Percentiles rank a stretch among this genome's conserved stretches.
These are phyloP conservation scores for Pampusana beccarii DNA, from an alignment of 2,113 vertebrate genomes.

Conservation along the genomic window DNA sequence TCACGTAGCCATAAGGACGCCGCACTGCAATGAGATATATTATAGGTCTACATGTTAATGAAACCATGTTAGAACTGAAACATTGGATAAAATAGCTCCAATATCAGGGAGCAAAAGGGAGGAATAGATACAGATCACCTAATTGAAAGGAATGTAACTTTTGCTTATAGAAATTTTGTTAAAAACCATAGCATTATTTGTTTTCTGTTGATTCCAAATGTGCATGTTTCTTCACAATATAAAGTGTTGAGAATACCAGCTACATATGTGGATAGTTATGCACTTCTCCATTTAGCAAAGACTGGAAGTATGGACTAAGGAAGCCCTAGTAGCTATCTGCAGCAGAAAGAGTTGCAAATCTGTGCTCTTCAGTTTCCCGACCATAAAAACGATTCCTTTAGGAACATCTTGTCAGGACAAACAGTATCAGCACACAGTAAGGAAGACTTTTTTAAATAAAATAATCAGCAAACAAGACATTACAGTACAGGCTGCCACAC, in stretches of 20 bases:
- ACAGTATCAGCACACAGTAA: background rate
- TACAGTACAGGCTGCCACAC: background rate
- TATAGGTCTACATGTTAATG: background rate
- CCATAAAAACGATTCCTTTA: background rate
- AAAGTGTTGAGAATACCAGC: background rate
- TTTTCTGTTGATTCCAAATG: background rate
- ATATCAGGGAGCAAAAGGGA: fast-evolving
- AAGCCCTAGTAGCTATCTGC: background rate
- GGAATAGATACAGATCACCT: background rate
- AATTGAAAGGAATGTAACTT: background rate
- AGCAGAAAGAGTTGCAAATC: background rate
- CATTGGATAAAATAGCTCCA: background rate
- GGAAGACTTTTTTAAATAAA: background rate
- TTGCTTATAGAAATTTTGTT: background rate
- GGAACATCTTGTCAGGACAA: background rate
- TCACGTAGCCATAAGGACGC: background rate
- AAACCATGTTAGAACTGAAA: background rate
- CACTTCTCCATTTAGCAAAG: background rate
- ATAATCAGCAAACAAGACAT: background rate
- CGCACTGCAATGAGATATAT: background rate
- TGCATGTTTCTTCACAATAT: background rate
- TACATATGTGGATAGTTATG: background rate
- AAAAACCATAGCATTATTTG: background rate
- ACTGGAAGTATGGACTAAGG: background rate
- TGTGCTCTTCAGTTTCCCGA: background rate